Conservation (phyloP, 2,797 vertebrate genomes). For the Lagocephalus sceleratus region DNA sequence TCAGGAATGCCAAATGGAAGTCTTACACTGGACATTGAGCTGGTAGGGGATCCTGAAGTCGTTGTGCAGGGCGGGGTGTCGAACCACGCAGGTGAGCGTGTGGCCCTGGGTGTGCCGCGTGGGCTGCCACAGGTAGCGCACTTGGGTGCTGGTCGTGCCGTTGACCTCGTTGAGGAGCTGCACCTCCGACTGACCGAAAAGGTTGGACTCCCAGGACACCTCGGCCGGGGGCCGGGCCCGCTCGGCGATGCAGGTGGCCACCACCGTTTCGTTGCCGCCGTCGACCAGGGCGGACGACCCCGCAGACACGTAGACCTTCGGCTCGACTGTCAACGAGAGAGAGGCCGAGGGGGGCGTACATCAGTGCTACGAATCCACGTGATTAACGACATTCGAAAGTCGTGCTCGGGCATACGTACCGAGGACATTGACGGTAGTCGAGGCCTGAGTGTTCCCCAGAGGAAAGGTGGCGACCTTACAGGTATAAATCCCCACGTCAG, state of each 20-base stretch:
- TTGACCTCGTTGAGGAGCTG: conserved; percentile 84
- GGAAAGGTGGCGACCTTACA: conserved; percentile 98
- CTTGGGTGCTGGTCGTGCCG: conserved; percentile 89
- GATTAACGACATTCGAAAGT: background rate
- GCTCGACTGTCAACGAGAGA: conserved; percentile 82
- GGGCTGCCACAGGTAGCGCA: conserved; percentile 88
- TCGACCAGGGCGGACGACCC: conserved; percentile 88
- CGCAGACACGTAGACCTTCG: conserved; percentile 87
- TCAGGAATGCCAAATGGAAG: background rate
- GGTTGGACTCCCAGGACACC: conserved; percentile 90
- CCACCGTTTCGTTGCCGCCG: conserved; percentile 88
- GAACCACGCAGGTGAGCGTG: conserved; percentile 87
- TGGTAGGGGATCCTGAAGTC: conserved; percentile 87
- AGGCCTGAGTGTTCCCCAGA: conserved; percentile 90
- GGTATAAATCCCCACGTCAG: conserved; percentile 90
- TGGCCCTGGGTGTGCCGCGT: conserved; percentile 88
- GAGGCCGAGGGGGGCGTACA: background rate
- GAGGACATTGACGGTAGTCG: conserved; percentile 87
- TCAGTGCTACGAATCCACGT: background rate
- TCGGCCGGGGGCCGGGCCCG: conserved; percentile 89
- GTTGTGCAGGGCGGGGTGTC: conserved; percentile 87
- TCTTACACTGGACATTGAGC: conserved; percentile 87
- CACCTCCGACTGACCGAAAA: conserved; percentile 85
- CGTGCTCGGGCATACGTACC: conserved; percentile 74
- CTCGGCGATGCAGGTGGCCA: conserved; percentile 91